A percentile compares a stretch with the other conserved stretches of the same genome.
phyloP scores from a whole-genome alignment of 2,797 vertebrate genomes.

The Bucorvus abyssinicus region DNA sequence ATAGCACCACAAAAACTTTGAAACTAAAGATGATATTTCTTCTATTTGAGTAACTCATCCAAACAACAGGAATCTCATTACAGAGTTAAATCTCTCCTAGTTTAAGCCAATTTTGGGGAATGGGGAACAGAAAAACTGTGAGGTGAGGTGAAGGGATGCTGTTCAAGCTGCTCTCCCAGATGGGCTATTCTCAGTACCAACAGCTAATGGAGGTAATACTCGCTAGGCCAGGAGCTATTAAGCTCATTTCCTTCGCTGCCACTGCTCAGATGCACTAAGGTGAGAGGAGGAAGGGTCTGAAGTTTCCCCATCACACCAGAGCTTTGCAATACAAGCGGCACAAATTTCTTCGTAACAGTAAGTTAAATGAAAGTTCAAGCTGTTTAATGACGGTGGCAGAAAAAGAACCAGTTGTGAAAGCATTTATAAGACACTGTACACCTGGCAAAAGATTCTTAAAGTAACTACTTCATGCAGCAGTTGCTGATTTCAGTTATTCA shows the following conservation, averaged over 20 bases:
- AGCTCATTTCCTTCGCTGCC: background rate
- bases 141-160: background rate
- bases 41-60: background rate
- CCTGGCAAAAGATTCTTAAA: background rate
- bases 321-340: background rate
- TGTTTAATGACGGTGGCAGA: background rate
- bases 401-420: background rate
- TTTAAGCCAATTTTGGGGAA: background rate
- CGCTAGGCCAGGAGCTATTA: background rate
- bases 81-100: background rate
- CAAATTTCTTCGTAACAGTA: background rate
- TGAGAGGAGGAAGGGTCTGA: background rate
- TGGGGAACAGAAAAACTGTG: background rate
- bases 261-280: background rate
- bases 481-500: constrained; percentile 12
- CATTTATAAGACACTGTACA: background rate
- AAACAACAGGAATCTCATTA: background rate
- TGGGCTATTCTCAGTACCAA: background rate
- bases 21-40: background rate
- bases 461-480: background rate
- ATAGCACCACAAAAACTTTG: background rate
- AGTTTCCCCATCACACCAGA: background rate
- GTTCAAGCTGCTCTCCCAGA: background rate
- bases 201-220: background rate
- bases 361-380: constrained; percentile 1